Evolutionary conservation across 2,888 invertebrate genomes (phyloP), one percentile per base, ranked within the genome.

Genomic region (Sarcophaga rosellei): DNA sequence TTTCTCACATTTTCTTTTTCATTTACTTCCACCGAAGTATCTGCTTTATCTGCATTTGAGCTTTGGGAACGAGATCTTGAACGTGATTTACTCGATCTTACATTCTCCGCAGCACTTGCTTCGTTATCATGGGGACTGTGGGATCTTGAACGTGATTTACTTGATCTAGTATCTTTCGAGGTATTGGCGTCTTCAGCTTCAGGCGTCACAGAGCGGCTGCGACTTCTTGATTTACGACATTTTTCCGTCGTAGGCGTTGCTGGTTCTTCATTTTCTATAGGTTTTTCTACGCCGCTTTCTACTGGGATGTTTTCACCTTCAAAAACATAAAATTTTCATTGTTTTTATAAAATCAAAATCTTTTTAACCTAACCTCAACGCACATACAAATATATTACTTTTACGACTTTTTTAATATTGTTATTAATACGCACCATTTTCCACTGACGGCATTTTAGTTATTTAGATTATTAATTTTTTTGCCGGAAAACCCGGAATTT

Each of bases 61-160:
- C 72, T 77, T 10, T 8, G 25, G 17, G 81, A 81, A 44, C 63
- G 62, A 20, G 90, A 88, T 79, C 88, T 84, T n/a, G 90, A 88
- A 8, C 79, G 81, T 25, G 88, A 88, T 74, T 87, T 88, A 21
- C 76, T 86, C 3, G 76, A 74, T 6, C 79, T 70, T 12, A 62
- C 68, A 47, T 82, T 82, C 45, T 59, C 65, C 2, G 84, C 74
- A 15, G 72, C 23, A 35, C 74, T 83, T 21, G 78, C 78, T 11
- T 66, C 61, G 12, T 66, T 44, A n/a, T 20, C 66, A 23, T 66
- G 21, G 1, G 79, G 59, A 15, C 73, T 78, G 21, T 85, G 88
- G n/a, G 89, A 86, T 78, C 88, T 81, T n/a, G 90, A 88, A 17
- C 72, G 80, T 15, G 88, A 88, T 66, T 87, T 88, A 25, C 73